These are phyloP conservation scores for Dolomedes plantarius DNA, from an alignment of 2,888 invertebrate species.

Conservation along the genomic window DNA sequence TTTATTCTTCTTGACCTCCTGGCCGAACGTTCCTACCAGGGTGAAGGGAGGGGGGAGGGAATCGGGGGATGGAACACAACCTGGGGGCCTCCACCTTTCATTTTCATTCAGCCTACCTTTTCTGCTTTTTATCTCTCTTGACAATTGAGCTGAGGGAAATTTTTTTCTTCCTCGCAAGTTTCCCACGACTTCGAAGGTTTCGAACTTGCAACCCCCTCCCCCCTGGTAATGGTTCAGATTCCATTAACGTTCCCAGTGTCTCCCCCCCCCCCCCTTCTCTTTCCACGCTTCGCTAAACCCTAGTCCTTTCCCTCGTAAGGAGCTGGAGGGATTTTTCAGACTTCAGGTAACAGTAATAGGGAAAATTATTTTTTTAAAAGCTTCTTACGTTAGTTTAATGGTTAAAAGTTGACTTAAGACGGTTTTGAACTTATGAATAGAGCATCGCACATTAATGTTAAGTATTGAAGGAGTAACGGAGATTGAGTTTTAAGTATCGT, in stretches of 20 bases:
- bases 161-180: conserved; percentile 52
- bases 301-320: background rate
- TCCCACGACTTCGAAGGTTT: conserved; percentile 60
- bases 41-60: too few relatives aligned
- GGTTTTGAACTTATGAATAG: too few relatives aligned
- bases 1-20: conserved; percentile 15
- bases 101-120: conserved; percentile 28
- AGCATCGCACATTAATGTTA: too few relatives aligned
- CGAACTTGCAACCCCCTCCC: background rate
- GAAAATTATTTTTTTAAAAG: background rate
- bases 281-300: conserved; percentile 48
- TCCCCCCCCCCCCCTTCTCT: conserved; percentile 17
- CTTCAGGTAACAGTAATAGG: background rate
- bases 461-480: too few relatives aligned
- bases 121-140: conserved; percentile 27
- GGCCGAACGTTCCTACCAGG: conserved; percentile 2
- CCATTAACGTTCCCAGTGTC: conserved; percentile 47
- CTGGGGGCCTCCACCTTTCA: conserved; percentile 45
- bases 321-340: background rate
- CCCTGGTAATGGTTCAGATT: conserved; percentile 40
- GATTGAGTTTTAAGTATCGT: too few relatives aligned
- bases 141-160: conserved; percentile 17
- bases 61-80: background rate
- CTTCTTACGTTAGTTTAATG: too few relatives aligned
- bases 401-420: too few relatives aligned